phyloP scores from a whole-genome alignment of 2,113 vertebrate genomes.

The Nothocercus julius region DNA sequence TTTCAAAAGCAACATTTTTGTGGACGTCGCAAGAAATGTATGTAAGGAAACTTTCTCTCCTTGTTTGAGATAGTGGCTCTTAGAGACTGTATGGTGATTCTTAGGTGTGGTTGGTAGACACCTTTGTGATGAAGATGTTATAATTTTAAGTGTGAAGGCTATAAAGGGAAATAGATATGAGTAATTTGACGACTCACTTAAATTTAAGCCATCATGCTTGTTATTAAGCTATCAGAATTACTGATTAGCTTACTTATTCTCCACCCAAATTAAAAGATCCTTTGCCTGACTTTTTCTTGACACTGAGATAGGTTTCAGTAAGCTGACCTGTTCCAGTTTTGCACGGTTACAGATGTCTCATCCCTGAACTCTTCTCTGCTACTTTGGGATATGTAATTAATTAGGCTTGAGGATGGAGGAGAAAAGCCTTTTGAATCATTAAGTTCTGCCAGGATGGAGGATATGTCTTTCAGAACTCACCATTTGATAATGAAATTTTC shows the following conservation, averaged over 20 bases:
- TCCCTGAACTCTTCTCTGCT: background rate
- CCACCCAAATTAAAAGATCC: background rate
- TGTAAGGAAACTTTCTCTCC: slow-evolving; percentile 92
- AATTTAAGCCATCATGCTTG: background rate
- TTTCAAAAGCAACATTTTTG: slow-evolving; percentile 93
- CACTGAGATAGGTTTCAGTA: background rate
- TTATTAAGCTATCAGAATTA: background rate
- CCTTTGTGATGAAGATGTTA: background rate
- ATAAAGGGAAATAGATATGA: background rate
- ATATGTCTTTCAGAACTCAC: background rate
- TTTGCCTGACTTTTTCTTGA: background rate
- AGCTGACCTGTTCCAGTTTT: background rate
- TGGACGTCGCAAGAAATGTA: slow-evolving; percentile 99
- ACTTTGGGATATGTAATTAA: background rate
- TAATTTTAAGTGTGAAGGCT: background rate
- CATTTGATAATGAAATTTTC: slow-evolving; percentile 1
- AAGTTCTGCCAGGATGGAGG: background rate
- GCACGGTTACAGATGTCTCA: background rate
- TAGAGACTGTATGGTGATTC: background rate
- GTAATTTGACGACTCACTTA: background rate
- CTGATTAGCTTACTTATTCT: background rate
- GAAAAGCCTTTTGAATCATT: background rate
- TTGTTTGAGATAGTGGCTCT: slow-evolving; percentile 52
- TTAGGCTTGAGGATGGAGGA: background rate
- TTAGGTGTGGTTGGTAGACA: background rate